Evolutionary conservation across 2,113 vertebrate species (phyloP), one percentile per base, ranked within the genome.

Genomic region (Amazona vittata): DNA sequence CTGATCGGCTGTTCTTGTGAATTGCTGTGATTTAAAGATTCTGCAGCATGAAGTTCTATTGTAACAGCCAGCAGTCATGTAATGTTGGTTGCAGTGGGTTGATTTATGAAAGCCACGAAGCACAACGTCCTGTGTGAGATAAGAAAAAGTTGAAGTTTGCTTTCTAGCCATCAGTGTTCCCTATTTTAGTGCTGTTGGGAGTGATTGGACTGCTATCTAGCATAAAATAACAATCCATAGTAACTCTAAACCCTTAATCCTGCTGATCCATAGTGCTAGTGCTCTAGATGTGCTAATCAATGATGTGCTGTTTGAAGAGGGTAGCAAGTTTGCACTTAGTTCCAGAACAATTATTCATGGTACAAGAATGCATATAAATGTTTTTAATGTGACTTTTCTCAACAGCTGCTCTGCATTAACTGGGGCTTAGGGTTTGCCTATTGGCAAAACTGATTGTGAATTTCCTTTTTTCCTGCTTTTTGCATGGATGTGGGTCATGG

Each of bases 141-240:
- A 57, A 89, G 60, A 17, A 52, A 57, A 90, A 86, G 79, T 12
- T 47, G 62, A 15, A 35, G 62, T 77, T 62, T 65, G 21, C 88
- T 92, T 91, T 71, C 33, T 50, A n/a, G 55, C 43, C 85, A 64
- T 9, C 11, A 25, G 35, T 12, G 33, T 55, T 67, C 24, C 29
- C 79, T 85, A 5, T 88, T 77, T 83, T 68, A 50, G 39, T 62
- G 47, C 78, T 65, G n/a, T 60, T 65, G 85, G 79, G 94, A 95
- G 84, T 89, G 94, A 94, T 89, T 96, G 92, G 94, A 89, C 60
- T 94, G 91, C 83, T 81, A 1, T 24, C 68, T 83, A 87, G 79
- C 83, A 6, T n/a, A 77, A 65, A 76, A 67, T 89, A 94, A 91
- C 78, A 49, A 50, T 26, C 76, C 68, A 10, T 68, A 92, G 74